Evolutionary conservation across 1,140 invertebrate genomes (phyloP).

Genomic region (Marisa cornuarietis): DNA sequence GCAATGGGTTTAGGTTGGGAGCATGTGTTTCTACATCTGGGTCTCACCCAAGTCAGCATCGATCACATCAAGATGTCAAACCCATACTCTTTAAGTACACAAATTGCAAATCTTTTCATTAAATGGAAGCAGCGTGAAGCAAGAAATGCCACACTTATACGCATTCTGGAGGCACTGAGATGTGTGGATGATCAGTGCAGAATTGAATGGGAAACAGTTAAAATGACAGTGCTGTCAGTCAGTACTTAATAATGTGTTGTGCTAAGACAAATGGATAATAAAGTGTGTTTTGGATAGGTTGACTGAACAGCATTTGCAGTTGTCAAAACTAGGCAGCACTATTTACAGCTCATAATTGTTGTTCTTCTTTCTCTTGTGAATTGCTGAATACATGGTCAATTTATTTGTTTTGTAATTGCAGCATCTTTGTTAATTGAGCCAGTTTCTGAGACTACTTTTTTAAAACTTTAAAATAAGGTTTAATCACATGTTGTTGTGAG

Average conservation of each 20-base stretch:
- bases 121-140: conserved; percentile 29
- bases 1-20: conserved; percentile 20
- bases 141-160: conserved; percentile 13
- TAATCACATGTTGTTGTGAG: too few species aligned
- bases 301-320: too few species aligned
- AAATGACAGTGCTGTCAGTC: background rate
- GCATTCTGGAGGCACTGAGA: conserved; percentile 21
- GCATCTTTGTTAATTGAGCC: too few species aligned
- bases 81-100: background rate
- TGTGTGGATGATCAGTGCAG: background rate
- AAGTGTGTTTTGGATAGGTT: too few species aligned
- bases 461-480: too few species aligned
- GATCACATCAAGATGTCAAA: conserved; percentile 10
- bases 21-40: conserved; percentile 16
- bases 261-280: too few species aligned
- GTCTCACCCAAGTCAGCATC: conserved; percentile 7
- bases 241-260: background rate
- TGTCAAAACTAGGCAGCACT: too few species aligned
- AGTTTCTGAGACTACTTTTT: too few species aligned
- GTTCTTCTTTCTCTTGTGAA: too few species aligned
- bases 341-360: too few species aligned
- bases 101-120: conserved; percentile 23
- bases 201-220: conserved; percentile 16
- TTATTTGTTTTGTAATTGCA: too few species aligned
- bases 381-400: too few species aligned